Evolutionary conservation across 2,797 vertebrate genomes (phyloP), one percentile per base, ranked within the genome.

Genomic region (Otolemur crassicaudatus): DNA sequence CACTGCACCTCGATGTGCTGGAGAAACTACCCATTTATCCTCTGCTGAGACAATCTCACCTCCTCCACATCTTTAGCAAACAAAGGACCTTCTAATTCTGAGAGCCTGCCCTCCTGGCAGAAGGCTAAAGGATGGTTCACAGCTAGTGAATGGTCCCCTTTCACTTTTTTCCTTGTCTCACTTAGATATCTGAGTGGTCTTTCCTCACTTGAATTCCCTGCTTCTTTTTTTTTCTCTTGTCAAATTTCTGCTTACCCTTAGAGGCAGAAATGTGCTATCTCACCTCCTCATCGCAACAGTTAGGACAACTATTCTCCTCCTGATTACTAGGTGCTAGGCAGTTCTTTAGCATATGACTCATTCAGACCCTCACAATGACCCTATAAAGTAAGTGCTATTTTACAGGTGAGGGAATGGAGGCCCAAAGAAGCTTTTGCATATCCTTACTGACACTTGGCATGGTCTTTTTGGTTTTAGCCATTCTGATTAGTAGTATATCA

Each of bases 1-100:
- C 56, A 7, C 5, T 20, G 27, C 0, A 3, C 14, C 20, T 5
- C 3, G 2, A 13, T 12, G 5, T 43, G 14, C 61, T 46, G 19
- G 31, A 84, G 67, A 76, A 77, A 43, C 31, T 79, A 27, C 19
- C 7, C 6, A 14, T 25, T 27, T 49, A 19, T 83, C 43, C 25
- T 67, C 56, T 61, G 8, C n/a, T 16, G 34, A 58, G 27, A 31
- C n/a, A 80, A 25, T 9, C 23, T 70, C 37, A 49, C 49, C 40
- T 85, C 40, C 29, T 82, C 17, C 65, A 43, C 1, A 27, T 16
- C 40, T 90, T 75, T 13, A 53, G 11, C 34, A 43, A 65, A 63
- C 25, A 81, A 70, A 86, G 53, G 4, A 79, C 27, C 65, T 79
- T 80, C 46, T 34, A 5, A 56, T 40, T 37, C 56, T 27, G 56